Evolutionary conservation across 1,140 invertebrate genomes (phyloP).

Genomic region (Ptiloglossa arizonensis): DNA sequence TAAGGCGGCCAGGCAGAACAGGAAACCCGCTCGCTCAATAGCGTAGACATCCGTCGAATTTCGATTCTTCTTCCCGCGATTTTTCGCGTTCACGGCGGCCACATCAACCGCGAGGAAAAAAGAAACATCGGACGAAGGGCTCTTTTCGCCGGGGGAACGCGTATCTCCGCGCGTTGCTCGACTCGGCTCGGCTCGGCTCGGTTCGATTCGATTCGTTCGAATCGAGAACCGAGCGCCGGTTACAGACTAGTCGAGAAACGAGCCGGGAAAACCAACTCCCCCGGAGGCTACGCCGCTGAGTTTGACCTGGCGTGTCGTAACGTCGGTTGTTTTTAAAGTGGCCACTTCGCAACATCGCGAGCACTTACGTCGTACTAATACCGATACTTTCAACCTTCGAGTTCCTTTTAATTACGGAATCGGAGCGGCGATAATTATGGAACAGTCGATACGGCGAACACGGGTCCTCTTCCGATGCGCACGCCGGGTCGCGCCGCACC

Average conservation of each 20-base stretch:
- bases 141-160: neutral
- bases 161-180: neutral
- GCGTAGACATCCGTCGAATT: conserved; percentile 41
- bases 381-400: conserved; percentile 11
- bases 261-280: neutral
- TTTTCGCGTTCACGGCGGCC: neutral
- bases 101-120: neutral
- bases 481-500: too few species aligned
- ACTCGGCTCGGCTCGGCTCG: too few species aligned
- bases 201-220: neutral
- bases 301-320: conserved; percentile 42
- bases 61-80: neutral
- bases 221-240: too few species aligned
- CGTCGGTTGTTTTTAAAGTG: conserved; percentile 62
- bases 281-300: conserved; percentile 30
- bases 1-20: conserved; percentile 23
- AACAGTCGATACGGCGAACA: neutral
- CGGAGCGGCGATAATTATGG: neutral
- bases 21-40: conserved; percentile 46
- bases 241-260: too few species aligned
- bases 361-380: conserved; percentile 3
- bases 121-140: too few species aligned
- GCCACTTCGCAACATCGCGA: conserved; percentile 37
- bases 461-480: neutral
- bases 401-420: conserved; percentile 20